These are phyloP conservation scores for Clistopyga incitator DNA, from an alignment of 2,888 invertebrate genomes.

Conservation along the genomic window DNA sequence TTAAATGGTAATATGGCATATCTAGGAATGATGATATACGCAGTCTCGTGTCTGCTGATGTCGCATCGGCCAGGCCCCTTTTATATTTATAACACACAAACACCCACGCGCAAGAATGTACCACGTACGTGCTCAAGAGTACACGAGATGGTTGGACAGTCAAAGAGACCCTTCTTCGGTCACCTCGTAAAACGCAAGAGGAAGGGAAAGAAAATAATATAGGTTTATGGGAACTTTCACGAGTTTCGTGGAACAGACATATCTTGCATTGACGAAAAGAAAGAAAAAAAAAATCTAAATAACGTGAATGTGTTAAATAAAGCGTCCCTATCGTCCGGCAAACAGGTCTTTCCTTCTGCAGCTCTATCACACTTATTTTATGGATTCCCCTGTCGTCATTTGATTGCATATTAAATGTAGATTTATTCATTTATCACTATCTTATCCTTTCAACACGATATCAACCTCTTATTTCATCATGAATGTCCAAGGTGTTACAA, in stretches of 20 bases:
- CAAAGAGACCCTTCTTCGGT: conserved; percentile 57
- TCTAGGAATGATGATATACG: conserved; percentile 61
- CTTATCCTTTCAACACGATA: neutral
- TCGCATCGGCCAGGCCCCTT: conserved; percentile 55
- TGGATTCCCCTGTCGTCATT: neutral
- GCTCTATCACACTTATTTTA: neutral
- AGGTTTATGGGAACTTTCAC: conserved; percentile 60
- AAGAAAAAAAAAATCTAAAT: conserved; percentile 41
- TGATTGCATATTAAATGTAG: conserved; percentile 10
- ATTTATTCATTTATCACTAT: conserved; percentile 11
- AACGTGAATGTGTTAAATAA: conserved; percentile 30
- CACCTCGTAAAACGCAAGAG: conserved; percentile 58
- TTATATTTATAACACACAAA: conserved; percentile 53
- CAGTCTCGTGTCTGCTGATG: conserved; percentile 59
- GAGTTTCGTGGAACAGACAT: conserved; percentile 52
- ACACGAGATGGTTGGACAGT: conserved; percentile 47
- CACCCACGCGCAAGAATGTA: conserved; percentile 32
- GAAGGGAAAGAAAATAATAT: conserved; percentile 36
- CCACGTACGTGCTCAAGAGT: neutral
- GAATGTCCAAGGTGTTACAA: no score
- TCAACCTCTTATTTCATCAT: no score
- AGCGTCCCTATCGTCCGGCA: neutral
- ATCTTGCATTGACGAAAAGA: conserved; percentile 36
- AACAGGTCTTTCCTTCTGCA: conserved; percentile 1
- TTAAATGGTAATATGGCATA: conserved; percentile 62